Percentiles rank a stretch among this genome's conserved stretches.
phyloP scores from a whole-genome alignment of 2,888 invertebrate species.

The Endomychus coccineus region DNA sequence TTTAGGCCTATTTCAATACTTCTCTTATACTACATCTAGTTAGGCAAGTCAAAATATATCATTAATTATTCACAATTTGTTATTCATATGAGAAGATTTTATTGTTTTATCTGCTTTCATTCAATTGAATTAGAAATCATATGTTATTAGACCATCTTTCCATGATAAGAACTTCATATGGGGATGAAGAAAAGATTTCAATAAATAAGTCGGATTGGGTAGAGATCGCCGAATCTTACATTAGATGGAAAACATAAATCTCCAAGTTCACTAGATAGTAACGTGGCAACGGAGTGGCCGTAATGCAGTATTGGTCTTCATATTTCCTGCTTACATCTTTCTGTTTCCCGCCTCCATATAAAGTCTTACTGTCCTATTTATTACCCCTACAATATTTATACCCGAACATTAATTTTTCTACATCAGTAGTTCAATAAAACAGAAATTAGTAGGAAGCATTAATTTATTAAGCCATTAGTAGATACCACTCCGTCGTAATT shows the following conservation, averaged over 20 bases:
- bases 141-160: neutral
- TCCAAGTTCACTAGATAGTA: slow-evolving; percentile 24
- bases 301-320: slow-evolving; percentile 30
- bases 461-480: neutral
- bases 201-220: too few species aligned
- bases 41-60: too few species aligned
- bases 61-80: too few species aligned
- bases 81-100: too few species aligned
- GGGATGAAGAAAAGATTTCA: too few species aligned
- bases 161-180: neutral
- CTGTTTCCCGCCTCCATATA: slow-evolving; percentile 14
- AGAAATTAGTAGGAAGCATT: neutral
- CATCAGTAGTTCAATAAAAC: slow-evolving; percentile 2
- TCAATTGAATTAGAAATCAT: neutral
- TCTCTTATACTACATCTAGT: too few species aligned
- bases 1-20: too few species aligned
- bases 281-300: slow-evolving; percentile 22
- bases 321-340: slow-evolving; percentile 29
- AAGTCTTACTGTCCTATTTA: slow-evolving; percentile 27
- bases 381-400: slow-evolving; percentile 27
- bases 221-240: too few species aligned
- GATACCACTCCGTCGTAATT: neutral
- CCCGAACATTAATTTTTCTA: slow-evolving; percentile 25
- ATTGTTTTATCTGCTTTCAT: neutral
- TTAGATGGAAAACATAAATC: slow-evolving; percentile 21